Percentiles rank a stretch among this genome's conserved stretches.
These are phyloP conservation scores for Calliopsis andreniformis DNA, from an alignment of 1,140 invertebrate genomes.

Conservation along the genomic window DNA sequence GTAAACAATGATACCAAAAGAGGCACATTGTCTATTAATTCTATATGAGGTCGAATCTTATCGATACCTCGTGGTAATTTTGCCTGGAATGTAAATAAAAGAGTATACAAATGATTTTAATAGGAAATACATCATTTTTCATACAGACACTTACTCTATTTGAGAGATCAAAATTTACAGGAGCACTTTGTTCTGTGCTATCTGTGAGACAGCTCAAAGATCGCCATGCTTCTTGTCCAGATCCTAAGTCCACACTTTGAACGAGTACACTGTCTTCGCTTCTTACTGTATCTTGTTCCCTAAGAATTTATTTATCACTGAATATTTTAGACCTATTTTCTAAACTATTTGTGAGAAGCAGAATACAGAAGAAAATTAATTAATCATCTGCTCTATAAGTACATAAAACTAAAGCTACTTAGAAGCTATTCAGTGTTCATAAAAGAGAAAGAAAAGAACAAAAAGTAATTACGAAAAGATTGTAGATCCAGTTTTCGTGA, in stretches of 20 bases:
- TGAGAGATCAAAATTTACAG: constrained; percentile 94
- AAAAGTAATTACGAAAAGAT: constrained; percentile 58
- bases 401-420: neutral
- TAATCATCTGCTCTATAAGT: neutral
- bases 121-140: neutral
- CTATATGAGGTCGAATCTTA: constrained; percentile 97
- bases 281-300: constrained; percentile 75
- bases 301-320: constrained; percentile 6
- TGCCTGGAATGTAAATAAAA: constrained; percentile 82
- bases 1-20: constrained; percentile 97
- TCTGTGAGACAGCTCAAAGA: constrained; percentile 92
- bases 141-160: constrained; percentile 86
- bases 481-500: constrained; percentile 42
- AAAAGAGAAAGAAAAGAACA: no score
- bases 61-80: constrained; percentile 98
- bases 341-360: neutral
- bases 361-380: constrained; percentile 18
- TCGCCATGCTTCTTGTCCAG: constrained; percentile 86
- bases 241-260: constrained; percentile 80
- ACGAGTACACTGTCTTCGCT: constrained; percentile 82
- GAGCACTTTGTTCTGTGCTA: constrained; percentile 93
- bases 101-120: no score
- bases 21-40: constrained; percentile 98
- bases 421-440: no score
- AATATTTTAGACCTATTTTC: neutral